These are phyloP conservation scores for Pitangus sulphuratus DNA, from an alignment of 2,797 vertebrate genomes.

Conservation along the genomic window DNA sequence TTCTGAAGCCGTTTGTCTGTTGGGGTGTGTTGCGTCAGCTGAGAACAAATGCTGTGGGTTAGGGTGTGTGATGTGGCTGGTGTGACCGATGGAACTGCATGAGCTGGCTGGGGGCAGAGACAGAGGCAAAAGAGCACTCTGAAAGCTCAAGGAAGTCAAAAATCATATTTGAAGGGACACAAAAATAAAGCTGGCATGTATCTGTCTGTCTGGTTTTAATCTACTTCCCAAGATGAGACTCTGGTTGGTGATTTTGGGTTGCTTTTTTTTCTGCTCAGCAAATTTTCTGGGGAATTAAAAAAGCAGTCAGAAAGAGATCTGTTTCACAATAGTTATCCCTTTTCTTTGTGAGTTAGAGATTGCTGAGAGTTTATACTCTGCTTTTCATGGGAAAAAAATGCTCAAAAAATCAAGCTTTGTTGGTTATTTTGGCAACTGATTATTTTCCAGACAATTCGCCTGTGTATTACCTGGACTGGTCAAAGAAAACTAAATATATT, in stretches of 20 bases:
- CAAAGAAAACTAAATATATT: background rate
- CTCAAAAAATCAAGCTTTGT: background rate
- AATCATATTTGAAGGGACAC: background rate
- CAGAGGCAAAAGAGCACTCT: background rate
- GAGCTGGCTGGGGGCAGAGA: background rate
- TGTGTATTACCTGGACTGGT: background rate
- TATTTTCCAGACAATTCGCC: background rate
- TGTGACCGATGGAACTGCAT: background rate
- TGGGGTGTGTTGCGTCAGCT: background rate
- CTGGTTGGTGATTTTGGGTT: constrained; percentile 40
- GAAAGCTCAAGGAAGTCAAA: background rate
- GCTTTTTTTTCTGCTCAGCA: constrained; percentile 39
- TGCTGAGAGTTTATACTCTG: background rate
- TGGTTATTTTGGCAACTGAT: background rate
- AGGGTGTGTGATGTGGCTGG: constrained; percentile 6
- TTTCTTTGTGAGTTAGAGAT: background rate
- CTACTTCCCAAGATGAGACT: constrained; percentile 11
- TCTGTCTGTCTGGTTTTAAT: constrained; percentile 46
- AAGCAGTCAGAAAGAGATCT: background rate
- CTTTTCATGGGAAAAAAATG: background rate
- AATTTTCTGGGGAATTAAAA: constrained; percentile 30
- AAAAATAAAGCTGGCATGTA: constrained; percentile 12
- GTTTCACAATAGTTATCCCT: background rate
- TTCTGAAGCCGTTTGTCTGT: background rate
- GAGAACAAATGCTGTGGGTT: background rate